Evolutionary conservation across 2,888 invertebrate species (phyloP).

Genomic region (Eupsilia transversa): DNA sequence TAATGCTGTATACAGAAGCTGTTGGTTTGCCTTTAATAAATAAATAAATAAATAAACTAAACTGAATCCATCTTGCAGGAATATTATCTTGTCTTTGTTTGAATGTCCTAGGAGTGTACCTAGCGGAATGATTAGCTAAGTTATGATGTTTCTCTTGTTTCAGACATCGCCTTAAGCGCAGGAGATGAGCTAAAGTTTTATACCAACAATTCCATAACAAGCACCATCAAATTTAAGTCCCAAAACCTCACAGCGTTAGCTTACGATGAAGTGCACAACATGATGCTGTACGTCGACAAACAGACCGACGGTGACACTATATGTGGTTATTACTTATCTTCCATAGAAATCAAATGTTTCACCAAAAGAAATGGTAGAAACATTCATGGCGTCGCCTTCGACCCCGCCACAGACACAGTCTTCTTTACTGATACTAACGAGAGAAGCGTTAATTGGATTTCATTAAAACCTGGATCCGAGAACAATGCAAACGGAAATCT

Average conservation of each 20-base stretch:
- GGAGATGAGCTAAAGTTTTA: constrained; percentile 90
- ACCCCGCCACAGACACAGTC: constrained; percentile 92
- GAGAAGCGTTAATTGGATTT: constrained; percentile 87
- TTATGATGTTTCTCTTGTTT: background rate
- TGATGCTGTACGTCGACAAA: constrained; percentile 92
- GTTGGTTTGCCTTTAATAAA: too few relatives aligned
- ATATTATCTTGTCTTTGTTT: too few relatives aligned
- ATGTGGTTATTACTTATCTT: constrained; percentile 88
- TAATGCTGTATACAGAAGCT: too few relatives aligned
- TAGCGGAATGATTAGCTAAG: too few relatives aligned
- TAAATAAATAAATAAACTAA: too few relatives aligned
- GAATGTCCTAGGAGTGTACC: too few relatives aligned
- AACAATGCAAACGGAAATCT: constrained; percentile 81
- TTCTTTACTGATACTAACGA: constrained; percentile 93
- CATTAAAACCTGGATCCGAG: constrained; percentile 73
- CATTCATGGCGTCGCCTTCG: constrained; percentile 94
- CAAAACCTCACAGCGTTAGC: constrained; percentile 91
- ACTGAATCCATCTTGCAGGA: too few relatives aligned
- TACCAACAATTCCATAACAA: constrained; percentile 77
- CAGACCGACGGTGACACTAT: constrained; percentile 92
- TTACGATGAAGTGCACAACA: constrained; percentile 92
- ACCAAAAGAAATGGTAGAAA: constrained; percentile 89
- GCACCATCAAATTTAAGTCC: background rate
- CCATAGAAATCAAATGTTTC: constrained; percentile 80
- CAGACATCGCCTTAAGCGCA: constrained; percentile 79